phyloP scores from a whole-genome alignment of 2,888 invertebrate species.

The Leptura quadrifasciata region DNA sequence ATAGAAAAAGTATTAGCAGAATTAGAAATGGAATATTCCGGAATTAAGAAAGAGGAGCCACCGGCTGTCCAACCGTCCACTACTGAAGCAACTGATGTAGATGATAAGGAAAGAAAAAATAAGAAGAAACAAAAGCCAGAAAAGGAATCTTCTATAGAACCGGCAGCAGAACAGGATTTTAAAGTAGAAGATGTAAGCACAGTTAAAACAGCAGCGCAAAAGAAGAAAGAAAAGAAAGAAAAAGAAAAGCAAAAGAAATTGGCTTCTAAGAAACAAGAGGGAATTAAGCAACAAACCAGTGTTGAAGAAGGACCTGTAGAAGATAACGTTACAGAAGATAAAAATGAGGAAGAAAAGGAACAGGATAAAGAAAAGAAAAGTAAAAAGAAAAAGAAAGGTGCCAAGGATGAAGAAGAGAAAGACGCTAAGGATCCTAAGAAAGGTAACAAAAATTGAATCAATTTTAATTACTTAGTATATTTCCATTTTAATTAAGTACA shows the following conservation, averaged over 20 bases:
- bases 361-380: constrained; percentile 58
- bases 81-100: constrained; percentile 71
- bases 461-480: too few relatives aligned
- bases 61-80: constrained; percentile 59
- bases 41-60: constrained; percentile 53
- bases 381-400: constrained; percentile 66
- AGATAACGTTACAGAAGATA: constrained; percentile 72
- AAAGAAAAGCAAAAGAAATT: constrained; percentile 85
- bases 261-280: constrained; percentile 76
- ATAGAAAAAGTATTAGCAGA: constrained; percentile 90
- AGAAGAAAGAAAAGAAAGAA: constrained; percentile 93
- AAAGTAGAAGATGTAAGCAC: constrained; percentile 78
- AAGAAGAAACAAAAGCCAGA: constrained; percentile 55
- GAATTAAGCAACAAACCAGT: constrained; percentile 49
- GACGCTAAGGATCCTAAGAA: constrained; percentile 75
- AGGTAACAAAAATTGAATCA: constrained; percentile 72
- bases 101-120: constrained; percentile 68
- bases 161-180: constrained; percentile 68
- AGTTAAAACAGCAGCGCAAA: constrained; percentile 89
- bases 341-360: constrained; percentile 72
- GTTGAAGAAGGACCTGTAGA: constrained; percentile 45
- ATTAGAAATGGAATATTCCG: constrained; percentile 87
- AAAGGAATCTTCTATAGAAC: constrained; percentile 58
- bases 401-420: constrained; percentile 65
- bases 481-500: too few relatives aligned